A percentile compares a stretch with the other conserved stretches of the same genome.
Evolutionary conservation across 1,140 invertebrate species (phyloP).

Genomic region (Chironomus tepperi): DNA sequence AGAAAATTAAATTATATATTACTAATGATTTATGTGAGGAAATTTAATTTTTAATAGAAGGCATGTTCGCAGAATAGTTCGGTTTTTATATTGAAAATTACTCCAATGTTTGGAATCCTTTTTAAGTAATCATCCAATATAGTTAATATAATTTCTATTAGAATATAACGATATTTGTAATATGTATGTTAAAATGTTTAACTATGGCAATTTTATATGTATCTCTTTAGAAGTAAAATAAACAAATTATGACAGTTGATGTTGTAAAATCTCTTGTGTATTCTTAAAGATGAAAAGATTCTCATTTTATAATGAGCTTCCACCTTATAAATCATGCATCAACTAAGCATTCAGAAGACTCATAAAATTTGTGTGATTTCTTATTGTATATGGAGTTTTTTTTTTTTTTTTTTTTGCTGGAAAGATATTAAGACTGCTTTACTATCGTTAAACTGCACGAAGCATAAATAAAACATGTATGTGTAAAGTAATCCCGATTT

Average conservation of each 20-base stretch:
- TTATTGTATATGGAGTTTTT: too few species aligned
- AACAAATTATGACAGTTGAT: not conserved
- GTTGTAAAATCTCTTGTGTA: not conserved
- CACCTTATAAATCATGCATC: conserved; percentile 8
- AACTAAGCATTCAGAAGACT: not conserved
- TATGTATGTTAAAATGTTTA: too few species aligned
- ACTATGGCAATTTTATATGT: too few species aligned
- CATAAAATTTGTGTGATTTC: not conserved
- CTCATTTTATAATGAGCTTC: not conserved
- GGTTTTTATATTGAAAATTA: too few species aligned
- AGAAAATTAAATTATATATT: not conserved
- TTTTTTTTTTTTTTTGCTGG: not conserved
- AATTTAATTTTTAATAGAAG: conserved; percentile 18
- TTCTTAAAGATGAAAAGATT: not conserved
- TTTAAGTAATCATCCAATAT: too few species aligned
- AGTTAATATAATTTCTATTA: too few species aligned
- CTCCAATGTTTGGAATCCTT: too few species aligned
- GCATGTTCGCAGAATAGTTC: not conserved
- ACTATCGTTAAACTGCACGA: too few species aligned
- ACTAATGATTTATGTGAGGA: conserved; percentile 11
- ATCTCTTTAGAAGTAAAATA: not conserved
- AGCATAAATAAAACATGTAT: too few species aligned
- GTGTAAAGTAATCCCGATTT: too few species aligned
- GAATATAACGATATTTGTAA: too few species aligned
- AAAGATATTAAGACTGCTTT: not conserved